Conservation (phyloP, 2,797 vertebrate species). For the Macropus fuliginosus region DNA sequence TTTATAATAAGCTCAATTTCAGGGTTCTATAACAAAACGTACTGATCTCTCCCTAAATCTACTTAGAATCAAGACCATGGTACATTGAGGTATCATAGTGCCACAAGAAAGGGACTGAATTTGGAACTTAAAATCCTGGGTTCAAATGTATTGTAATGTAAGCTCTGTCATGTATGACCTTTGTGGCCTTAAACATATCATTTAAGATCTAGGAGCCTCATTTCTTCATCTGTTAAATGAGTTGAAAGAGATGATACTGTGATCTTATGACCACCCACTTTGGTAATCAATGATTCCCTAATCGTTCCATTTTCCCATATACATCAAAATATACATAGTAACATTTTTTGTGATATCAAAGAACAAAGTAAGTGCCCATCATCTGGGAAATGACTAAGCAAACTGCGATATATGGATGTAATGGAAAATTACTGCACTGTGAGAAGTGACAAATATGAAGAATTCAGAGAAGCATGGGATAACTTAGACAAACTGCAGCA, state of each 20-base stretch:
- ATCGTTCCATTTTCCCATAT: neutral
- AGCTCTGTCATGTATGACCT: neutral
- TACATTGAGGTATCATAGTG: neutral
- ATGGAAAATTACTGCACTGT: neutral
- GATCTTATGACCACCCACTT: neutral
- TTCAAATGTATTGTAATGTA: neutral
- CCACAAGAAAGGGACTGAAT: neutral
- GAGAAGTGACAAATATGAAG: neutral
- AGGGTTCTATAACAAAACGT: neutral
- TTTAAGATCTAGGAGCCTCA: neutral
- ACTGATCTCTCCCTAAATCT: neutral
- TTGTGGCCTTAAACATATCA: neutral
- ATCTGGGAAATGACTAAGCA: neutral
- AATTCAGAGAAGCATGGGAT: neutral
- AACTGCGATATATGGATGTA: neutral
- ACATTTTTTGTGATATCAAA: neutral
- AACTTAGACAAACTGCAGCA: neutral
- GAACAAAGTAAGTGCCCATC: neutral
- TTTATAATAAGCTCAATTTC: neutral
- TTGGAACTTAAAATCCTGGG: neutral
- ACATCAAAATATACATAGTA: neutral
- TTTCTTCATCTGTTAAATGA: neutral
- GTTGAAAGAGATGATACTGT: neutral
- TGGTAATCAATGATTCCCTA: neutral
- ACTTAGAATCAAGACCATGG: neutral